Conservation (phyloP, 2,888 invertebrate genomes). For the Calliphora vomitoria region DNA sequence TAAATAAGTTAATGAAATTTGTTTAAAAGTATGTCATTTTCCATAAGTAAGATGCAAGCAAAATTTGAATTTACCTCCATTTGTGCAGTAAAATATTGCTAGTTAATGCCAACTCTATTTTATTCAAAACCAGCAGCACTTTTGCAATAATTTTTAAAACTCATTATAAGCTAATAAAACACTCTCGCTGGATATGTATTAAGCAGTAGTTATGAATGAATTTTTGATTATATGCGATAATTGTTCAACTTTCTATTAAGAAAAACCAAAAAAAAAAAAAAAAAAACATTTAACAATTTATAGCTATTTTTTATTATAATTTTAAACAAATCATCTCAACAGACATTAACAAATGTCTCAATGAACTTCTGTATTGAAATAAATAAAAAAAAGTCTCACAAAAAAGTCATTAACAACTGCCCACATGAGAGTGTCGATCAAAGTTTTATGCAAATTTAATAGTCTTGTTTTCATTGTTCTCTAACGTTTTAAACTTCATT, state of each 20-base stretch:
- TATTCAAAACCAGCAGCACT: constrained; percentile 29
- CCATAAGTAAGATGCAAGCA: too few relatives aligned
- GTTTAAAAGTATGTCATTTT: too few relatives aligned
- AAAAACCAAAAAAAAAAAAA: constrained; percentile 5
- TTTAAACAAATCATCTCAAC: constrained; percentile 50
- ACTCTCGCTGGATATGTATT: neutral
- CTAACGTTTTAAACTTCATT: neutral
- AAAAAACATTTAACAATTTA: constrained; percentile 10
- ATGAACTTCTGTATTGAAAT: constrained; percentile 68
- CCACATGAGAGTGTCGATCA: constrained; percentile 32
- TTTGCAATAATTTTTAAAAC: neutral
- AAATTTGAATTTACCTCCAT: too few relatives aligned
- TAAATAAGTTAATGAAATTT: too few relatives aligned
- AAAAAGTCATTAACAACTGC: constrained; percentile 28
- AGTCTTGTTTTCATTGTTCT: constrained; percentile 38
- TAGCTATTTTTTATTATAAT: constrained; percentile 32
- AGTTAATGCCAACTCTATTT: too few relatives aligned
- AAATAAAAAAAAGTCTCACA: neutral
- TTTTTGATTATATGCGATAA: neutral
- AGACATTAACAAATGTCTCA: constrained; percentile 60
- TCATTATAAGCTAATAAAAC: neutral
- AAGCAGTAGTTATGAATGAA: neutral
- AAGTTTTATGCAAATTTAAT: constrained; percentile 61
- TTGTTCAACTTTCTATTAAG: constrained; percentile 34
- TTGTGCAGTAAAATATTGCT: too few relatives aligned